phyloP scores from a whole-genome alignment of 1,140 invertebrate genomes.

The Rhagoletis pomonella region DNA sequence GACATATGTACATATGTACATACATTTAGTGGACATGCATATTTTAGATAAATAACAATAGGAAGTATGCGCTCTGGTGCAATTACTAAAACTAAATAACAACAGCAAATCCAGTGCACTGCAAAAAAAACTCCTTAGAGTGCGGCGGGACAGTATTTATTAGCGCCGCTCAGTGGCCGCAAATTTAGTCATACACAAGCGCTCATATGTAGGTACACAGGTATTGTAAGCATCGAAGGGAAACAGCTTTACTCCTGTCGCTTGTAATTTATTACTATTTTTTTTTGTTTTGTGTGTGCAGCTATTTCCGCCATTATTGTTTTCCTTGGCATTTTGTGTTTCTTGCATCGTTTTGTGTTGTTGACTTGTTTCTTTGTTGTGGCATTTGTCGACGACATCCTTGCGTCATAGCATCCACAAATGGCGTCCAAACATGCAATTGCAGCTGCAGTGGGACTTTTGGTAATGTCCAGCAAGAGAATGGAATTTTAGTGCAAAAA shows the following conservation, averaged over 20 bases:
- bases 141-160: neutral
- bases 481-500: neutral
- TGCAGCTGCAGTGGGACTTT: conserved; percentile 5
- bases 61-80: neutral
- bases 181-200: neutral
- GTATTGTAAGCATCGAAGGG: neutral
- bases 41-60: conserved; percentile 31
- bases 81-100: conserved; percentile 14
- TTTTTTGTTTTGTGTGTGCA: neutral
- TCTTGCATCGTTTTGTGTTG: neutral
- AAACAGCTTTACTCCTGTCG: neutral
- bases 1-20: too few species aligned
- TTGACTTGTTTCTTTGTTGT: neutral
- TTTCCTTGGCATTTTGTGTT: conserved; percentile 35
- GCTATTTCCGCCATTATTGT: conserved; percentile 37
- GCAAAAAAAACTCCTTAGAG: neutral
- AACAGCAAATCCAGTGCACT: neutral
- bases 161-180: conserved; percentile 10
- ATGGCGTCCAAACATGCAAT: conserved; percentile 50
- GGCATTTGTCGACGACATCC: conserved; percentile 10
- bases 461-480: neutral
- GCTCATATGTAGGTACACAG: neutral
- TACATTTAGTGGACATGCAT: conserved; percentile 18
- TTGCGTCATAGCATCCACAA: conserved; percentile 50
- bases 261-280: neutral